Evolutionary conservation across 2,113 vertebrate species (phyloP).

Genomic region (Zapus hudsonius): DNA sequence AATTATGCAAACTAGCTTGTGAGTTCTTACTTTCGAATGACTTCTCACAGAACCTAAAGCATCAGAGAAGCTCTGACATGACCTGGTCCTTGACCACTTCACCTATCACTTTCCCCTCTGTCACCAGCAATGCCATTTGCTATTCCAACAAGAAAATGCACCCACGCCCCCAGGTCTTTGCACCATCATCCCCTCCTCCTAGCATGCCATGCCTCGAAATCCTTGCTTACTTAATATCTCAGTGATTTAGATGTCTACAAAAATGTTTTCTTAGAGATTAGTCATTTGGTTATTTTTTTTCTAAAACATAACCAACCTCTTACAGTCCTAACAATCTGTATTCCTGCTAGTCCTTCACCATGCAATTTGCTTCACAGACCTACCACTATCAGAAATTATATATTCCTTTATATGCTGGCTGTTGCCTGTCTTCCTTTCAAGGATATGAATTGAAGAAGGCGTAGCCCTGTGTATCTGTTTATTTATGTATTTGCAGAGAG

Average conservation of each 20-base stretch:
- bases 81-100: background rate
- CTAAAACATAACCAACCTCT: background rate
- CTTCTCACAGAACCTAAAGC: background rate
- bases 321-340: background rate
- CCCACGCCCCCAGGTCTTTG: background rate
- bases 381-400: background rate
- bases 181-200: background rate
- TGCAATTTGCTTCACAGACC: conserved; percentile 2
- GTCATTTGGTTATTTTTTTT: background rate
- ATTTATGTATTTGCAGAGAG: too few relatives aligned
- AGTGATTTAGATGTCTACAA: background rate
- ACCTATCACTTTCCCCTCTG: background rate
- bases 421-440: background rate
- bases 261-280: background rate
- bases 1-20: background rate
- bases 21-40: background rate
- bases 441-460: background rate
- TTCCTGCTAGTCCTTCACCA: background rate
- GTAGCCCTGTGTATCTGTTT: too few relatives aligned
- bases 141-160: background rate
- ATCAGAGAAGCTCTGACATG: background rate
- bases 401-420: background rate
- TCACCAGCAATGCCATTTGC: background rate
- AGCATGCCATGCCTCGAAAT: conserved; percentile 1
- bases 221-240: background rate